Conservation (phyloP, 1,140 invertebrate genomes). For the Anagrus nilaparvatae region DNA sequence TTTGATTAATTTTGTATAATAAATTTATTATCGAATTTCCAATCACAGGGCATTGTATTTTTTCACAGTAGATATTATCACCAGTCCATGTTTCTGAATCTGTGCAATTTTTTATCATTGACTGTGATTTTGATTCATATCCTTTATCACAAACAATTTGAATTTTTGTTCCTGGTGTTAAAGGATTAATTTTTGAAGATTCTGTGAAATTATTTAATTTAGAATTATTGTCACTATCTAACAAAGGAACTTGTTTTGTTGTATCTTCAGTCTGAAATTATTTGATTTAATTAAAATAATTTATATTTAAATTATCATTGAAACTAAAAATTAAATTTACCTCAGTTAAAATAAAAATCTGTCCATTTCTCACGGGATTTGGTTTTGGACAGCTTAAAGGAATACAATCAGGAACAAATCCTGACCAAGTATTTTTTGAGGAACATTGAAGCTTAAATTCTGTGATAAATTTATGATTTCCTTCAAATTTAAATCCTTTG, state of each 20-base stretch:
- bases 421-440: constrained; percentile 31
- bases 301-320: neutral
- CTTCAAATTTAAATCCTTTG: constrained; percentile 23
- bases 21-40: constrained; percentile 19
- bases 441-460: constrained; percentile 31
- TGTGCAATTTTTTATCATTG: constrained; percentile 16
- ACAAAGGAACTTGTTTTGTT: too few species aligned
- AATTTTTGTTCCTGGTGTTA: constrained; percentile 18
- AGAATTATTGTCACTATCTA: too few species aligned
- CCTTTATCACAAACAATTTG: constrained; percentile 20
- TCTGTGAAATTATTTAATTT: too few species aligned
- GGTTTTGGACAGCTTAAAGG: constrained; percentile 20
- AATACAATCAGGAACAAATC: constrained; percentile 24
- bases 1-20: constrained; percentile 5
- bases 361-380: constrained; percentile 15
- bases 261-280: neutral
- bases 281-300: neutral
- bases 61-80: constrained; percentile 13
- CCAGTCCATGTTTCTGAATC: constrained; percentile 23
- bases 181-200: too few species aligned
- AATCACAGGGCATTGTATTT: constrained; percentile 16
- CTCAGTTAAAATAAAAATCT: constrained; percentile 9
- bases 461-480: constrained; percentile 17
- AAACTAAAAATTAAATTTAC: constrained; percentile 1
- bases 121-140: constrained; percentile 15